Evolutionary conservation across 2,113 vertebrate genomes (phyloP).

Genomic region (Gymnorhina tibicen): DNA sequence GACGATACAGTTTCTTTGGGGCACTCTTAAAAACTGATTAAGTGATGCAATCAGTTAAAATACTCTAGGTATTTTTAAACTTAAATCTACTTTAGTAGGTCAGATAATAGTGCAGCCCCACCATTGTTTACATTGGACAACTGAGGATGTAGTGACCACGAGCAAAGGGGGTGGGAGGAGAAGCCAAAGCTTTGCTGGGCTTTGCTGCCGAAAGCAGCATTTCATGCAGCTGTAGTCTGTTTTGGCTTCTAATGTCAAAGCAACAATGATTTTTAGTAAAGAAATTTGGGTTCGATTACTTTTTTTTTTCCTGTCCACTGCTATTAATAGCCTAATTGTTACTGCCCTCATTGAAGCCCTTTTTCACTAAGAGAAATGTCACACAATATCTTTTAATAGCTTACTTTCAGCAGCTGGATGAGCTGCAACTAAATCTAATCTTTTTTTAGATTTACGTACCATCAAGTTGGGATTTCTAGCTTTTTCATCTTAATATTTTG

Average conservation of each 20-base stretch:
- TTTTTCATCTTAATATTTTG: neutral
- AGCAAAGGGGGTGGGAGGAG: neutral
- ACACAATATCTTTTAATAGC: neutral
- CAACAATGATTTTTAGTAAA: neutral
- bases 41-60: neutral
- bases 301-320: neutral
- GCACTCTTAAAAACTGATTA: neutral
- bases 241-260: neutral
- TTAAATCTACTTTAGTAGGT: neutral
- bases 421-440: neutral
- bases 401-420: neutral
- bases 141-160: neutral
- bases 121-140: neutral
- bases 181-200: neutral
- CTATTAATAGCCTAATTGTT: neutral
- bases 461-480: neutral
- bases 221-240: neutral
- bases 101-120: neutral
- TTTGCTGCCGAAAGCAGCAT: neutral
- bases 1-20: fast-evolving
- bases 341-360: neutral
- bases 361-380: neutral
- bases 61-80: neutral
- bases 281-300: neutral
- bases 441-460: neutral